Evolutionary conservation across 2,113 vertebrate genomes (phyloP).

Genomic region (Numida meleagris): DNA sequence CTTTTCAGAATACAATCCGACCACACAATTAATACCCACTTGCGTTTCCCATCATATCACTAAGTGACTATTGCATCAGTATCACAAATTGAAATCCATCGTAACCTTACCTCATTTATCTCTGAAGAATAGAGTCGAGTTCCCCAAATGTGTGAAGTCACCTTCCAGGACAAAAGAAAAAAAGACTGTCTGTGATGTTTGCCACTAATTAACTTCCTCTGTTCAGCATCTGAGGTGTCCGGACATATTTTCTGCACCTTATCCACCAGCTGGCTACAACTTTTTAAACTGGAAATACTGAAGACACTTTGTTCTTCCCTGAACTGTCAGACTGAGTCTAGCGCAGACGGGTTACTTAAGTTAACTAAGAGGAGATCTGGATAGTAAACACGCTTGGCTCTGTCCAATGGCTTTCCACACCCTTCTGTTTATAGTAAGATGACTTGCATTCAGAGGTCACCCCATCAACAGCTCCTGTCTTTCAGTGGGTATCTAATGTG

Average conservation of each 20-base stretch:
- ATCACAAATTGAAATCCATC: conserved; percentile 10
- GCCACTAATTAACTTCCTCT: conserved; percentile 54
- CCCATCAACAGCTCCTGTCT: conserved; percentile 79
- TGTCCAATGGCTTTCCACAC: conserved; percentile 78
- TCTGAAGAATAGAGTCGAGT: conserved; percentile 62
- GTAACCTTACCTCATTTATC: conserved; percentile 74
- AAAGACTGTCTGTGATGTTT: neutral
- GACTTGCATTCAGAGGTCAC: conserved; percentile 82
- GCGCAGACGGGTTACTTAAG: conserved; percentile 62
- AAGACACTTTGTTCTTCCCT: conserved; percentile 66
- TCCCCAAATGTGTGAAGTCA: conserved; percentile 6
- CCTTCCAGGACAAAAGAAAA: conserved; percentile 1
- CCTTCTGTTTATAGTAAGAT: conserved; percentile 83
- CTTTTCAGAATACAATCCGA: neutral
- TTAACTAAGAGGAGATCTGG: conserved; percentile 76
- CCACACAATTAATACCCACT: neutral
- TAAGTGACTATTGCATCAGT: neutral
- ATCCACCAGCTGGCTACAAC: conserved; percentile 8
- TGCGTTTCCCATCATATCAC: neutral
- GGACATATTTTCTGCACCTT: neutral
- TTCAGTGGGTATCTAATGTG: conserved; percentile 74
- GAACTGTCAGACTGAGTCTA: conserved; percentile 45
- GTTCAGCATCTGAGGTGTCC: conserved; percentile 9
- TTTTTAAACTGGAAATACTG: conserved; percentile 58
- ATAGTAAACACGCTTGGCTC: conserved; percentile 79